A percentile compares a stretch with the other conserved stretches of the same genome.
These are phyloP conservation scores for Remorina albescens DNA, from an alignment of 2,797 vertebrate species.

Conservation along the genomic window DNA sequence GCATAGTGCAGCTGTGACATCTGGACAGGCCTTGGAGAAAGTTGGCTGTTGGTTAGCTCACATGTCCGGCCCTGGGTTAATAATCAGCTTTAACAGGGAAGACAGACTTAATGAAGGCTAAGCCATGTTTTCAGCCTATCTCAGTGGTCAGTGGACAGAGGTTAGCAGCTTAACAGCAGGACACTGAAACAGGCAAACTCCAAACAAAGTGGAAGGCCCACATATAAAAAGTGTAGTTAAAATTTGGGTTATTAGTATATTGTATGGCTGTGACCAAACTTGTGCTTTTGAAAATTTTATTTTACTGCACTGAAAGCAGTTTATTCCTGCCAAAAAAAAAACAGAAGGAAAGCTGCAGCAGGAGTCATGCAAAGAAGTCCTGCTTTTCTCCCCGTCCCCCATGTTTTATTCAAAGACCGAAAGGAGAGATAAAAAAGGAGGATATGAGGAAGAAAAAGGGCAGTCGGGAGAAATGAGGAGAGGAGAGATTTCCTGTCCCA, in stretches of 20 bases:
- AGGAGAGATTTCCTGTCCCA: conserved; percentile 52
- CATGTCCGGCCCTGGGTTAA: conserved; percentile 51
- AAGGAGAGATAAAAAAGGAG: conserved; percentile 1
- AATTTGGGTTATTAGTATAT: conserved; percentile 14
- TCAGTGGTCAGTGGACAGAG: conserved; percentile 45
- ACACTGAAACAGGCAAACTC: conserved; percentile 41
- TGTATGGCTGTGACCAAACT: neutral
- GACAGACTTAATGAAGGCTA: conserved; percentile 64
- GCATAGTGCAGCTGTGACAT: conserved; percentile 32
- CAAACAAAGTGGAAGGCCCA: conserved; percentile 28
- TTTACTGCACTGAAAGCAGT: neutral
- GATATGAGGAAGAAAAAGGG: conserved; percentile 12
- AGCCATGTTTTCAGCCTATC: conserved; percentile 56
- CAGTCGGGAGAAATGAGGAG: conserved; percentile 36
- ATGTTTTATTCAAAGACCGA: neutral
- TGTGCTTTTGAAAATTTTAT: neutral
- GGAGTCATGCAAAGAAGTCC: neutral
- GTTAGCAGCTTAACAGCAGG: conserved; percentile 38
- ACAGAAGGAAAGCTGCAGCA: neutral
- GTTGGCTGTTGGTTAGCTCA: conserved; percentile 45
- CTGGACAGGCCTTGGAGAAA: conserved; percentile 34
- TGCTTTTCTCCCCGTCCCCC: neutral
- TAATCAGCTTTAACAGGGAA: conserved; percentile 55
- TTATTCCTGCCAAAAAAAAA: neutral
- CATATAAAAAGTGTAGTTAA: neutral